Percentiles rank a stretch among this genome's conserved stretches.
Evolutionary conservation across 2,113 vertebrate species (phyloP).

Genomic region (Nesogale talazaci): DNA sequence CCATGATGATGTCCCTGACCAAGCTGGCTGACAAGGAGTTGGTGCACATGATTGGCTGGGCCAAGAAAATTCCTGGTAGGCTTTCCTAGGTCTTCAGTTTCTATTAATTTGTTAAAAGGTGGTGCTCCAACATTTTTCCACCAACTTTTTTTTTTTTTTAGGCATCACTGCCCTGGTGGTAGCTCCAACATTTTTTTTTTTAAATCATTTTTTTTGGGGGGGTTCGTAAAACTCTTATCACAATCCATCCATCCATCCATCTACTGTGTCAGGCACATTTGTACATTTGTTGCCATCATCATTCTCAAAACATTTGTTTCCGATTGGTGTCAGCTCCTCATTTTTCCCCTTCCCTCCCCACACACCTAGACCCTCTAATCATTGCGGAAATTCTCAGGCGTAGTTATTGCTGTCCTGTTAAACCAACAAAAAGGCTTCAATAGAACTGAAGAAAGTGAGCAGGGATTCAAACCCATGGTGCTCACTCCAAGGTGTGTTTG

Average conservation of each 20-base stretch:
- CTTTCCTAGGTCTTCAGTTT: background rate
- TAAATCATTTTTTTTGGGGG: too few species aligned
- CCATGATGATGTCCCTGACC: constrained; percentile 99
- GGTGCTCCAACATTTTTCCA: too few species aligned
- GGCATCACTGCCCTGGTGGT: too few species aligned
- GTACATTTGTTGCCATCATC: too few species aligned
- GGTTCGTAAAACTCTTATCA: too few species aligned
- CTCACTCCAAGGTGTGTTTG: background rate
- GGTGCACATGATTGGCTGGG: constrained; percentile 98
- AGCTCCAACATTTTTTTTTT: too few species aligned
- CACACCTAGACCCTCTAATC: background rate
- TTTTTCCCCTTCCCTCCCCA: too few species aligned
- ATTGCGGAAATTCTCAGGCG: background rate
- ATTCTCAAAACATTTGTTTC: too few species aligned
- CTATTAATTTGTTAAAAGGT: background rate
- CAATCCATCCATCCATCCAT: too few species aligned
- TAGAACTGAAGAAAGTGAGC: background rate
- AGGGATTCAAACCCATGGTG: background rate
- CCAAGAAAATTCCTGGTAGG: constrained; percentile 97
- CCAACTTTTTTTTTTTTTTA: too few species aligned
- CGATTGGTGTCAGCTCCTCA: too few species aligned
- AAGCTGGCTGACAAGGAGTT: constrained; percentile 97
- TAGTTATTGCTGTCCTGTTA: background rate
- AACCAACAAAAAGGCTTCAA: constrained; percentile 13
- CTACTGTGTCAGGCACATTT: too few species aligned